Conservation (phyloP, 2,113 vertebrate genomes). For the human (Homo sapiens) region GRCh38 chrX:145670501-145671000, state of each 20-base stretch:
- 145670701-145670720: neutral
- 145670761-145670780: neutral
- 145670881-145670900: neutral
- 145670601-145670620: neutral
- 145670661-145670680: neutral
- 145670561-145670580: neutral
- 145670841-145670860: neutral
- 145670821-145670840: neutral
- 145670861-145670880: neutral
- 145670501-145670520: neutral
- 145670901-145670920: neutral
- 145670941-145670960: neutral
- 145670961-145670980: neutral
- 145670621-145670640: neutral
- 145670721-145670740: neutral
- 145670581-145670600: neutral
- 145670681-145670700: neutral
- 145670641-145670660: neutral
- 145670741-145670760: neutral
- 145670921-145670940: neutral
- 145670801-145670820: neutral
- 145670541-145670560: neutral
- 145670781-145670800: neutral
- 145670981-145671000: neutral
- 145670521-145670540: neutral